phyloP scores from a whole-genome alignment of 2,113 vertebrate genomes.

The Tachuris rubrigastra region DNA sequence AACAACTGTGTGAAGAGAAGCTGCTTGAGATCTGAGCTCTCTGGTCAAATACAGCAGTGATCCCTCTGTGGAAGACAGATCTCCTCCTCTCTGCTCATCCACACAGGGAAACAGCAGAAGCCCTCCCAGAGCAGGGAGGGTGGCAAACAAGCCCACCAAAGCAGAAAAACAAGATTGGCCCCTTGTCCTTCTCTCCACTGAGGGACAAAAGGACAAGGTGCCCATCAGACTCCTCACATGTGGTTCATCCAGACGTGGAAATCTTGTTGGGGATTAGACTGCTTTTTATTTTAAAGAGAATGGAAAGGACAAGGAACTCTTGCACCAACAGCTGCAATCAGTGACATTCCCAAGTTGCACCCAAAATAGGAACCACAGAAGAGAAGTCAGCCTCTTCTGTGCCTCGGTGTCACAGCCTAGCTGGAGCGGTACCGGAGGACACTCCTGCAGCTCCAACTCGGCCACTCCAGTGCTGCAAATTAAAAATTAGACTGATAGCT shows the following conservation, averaged over 20 bases:
- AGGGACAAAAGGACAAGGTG: background rate
- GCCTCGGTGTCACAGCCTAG: background rate
- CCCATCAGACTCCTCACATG: background rate
- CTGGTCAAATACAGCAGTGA: background rate
- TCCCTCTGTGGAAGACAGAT: background rate
- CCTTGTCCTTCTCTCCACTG: background rate
- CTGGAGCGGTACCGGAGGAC: background rate
- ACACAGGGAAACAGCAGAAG: background rate
- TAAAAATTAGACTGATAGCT: background rate
- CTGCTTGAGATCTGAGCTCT: conserved; percentile 5
- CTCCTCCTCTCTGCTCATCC: background rate
- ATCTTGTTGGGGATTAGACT: background rate
- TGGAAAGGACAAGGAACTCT: background rate
- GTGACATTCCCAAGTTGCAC: background rate
- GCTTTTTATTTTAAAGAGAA: background rate
- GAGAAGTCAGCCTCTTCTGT: background rate
- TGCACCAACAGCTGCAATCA: background rate
- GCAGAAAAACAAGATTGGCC: background rate
- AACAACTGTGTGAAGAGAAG: conserved; percentile 44
- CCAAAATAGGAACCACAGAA: background rate
- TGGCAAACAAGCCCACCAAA: background rate
- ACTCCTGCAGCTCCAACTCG: background rate
- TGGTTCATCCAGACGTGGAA: background rate
- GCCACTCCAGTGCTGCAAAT: background rate
- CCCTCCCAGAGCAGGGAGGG: background rate